Evolutionary conservation across 37 sponge, comb jelly and placozoan species (phyloP).

Genomic region (Agelas oroides): DNA sequence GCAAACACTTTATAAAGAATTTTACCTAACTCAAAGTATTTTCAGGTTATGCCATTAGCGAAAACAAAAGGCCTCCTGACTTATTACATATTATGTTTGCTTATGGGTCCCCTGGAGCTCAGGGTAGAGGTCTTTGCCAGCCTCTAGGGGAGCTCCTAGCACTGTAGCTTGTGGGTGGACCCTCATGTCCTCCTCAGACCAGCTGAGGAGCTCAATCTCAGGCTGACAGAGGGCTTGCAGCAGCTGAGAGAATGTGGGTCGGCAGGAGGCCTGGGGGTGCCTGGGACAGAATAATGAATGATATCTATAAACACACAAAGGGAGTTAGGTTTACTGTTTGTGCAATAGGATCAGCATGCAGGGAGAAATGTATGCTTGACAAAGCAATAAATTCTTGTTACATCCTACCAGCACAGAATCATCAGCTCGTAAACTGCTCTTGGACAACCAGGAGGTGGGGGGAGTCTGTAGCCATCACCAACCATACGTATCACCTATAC

Average conservation of each 20-base stretch:
- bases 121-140: conserved; percentile 38
- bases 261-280: not conserved
- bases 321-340: too few species aligned
- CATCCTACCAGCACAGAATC: conserved; percentile 38
- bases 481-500: conserved; percentile 7
- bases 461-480: conserved; percentile 27
- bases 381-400: too few species aligned
- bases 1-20: too few species aligned
- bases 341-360: too few species aligned
- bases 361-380: too few species aligned
- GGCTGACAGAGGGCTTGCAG: conserved; percentile 17
- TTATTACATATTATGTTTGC: too few species aligned
- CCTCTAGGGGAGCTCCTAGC: conserved; percentile 51
- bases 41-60: too few species aligned
- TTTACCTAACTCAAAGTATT: too few species aligned
- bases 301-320: too few species aligned
- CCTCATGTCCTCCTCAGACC: conserved; percentile 15
- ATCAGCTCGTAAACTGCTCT: conserved; percentile 33
- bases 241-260: conserved; percentile 27
- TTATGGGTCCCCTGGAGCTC: conserved; percentile 44
- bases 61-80: too few species aligned
- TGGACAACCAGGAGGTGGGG: conserved; percentile 55
- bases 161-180: conserved; percentile 24
- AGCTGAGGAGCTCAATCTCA: conserved; percentile 7
- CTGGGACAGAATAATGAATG: not conserved